Base-by-base conservation (phyloP, 2,888 invertebrate species). In the Drosophila conformis region DNA sequence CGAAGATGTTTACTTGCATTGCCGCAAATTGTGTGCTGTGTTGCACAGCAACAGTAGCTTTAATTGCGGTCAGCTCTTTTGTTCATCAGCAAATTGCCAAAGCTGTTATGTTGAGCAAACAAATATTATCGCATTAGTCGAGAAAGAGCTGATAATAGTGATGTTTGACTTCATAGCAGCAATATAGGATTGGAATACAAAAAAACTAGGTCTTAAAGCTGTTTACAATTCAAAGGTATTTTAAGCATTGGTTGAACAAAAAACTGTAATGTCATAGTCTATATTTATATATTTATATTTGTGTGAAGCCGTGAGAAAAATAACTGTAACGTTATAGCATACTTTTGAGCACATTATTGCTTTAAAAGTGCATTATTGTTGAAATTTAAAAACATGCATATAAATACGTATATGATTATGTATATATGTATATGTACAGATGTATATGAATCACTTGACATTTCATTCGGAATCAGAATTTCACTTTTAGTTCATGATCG, bases 21-120 rank as follows among this genome's bases (percentile, higher is more conserved):
- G 66, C 40, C 25, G 53, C 49, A 69, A 61, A 78, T 69, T 69
- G 53, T 66, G 63, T 78, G 74, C 58, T 62, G 59, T 60, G 65
- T 65, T 69, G 62, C 31, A 64, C 48, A 62, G 36, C 49, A 42
- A 49, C 52, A 78, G 62, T 8, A 18, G 56, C 63, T 77, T 69
- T 38, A 77, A 75, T 68, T 71, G 76, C 56, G 60, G 58, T 18
- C 54, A 65, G 46, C 42, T 56, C 63, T 51, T 71, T 80, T 80
- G 76, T 80, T 52, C 76, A 46, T 38, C 61, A 40, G 54, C 38
- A 64, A 71, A 71, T 62, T 75, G 67, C 21, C 48, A 51, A 35
- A 46, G 57, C 56, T 60, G 15, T 73, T 61, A 51, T 62, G 21
- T 35, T 5, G 58, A 36, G 56, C 25, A 36, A 63, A 46, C 59